These are phyloP conservation scores for Hemicrepidius hirtus DNA, from an alignment of 2,888 invertebrate genomes.

Conservation along the genomic window DNA sequence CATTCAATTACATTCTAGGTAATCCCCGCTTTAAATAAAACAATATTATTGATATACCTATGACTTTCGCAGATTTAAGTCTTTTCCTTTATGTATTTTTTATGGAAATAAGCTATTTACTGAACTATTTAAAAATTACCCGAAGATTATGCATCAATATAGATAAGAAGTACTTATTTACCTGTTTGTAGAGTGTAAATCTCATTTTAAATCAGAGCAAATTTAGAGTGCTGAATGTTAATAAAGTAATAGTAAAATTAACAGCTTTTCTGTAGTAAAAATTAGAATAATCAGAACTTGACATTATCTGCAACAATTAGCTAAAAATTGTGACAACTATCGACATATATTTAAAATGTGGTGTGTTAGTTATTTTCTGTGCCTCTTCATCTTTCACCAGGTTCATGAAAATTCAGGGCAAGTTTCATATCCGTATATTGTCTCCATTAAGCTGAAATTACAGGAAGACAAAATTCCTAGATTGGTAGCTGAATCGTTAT, in stretches of 20 bases:
- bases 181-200: background rate
- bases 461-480: conserved; percentile 48
- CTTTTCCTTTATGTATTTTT: too few relatives aligned
- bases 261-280: background rate
- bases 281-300: too few relatives aligned
- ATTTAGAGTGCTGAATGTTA: background rate
- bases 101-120: too few relatives aligned
- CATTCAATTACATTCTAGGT: background rate
- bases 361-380: background rate
- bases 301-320: too few relatives aligned
- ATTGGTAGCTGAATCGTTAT: conserved; percentile 48
- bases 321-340: too few relatives aligned
- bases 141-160: background rate
- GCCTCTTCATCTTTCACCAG: conserved; percentile 1
- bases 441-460: conserved; percentile 43
- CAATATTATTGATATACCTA: background rate
- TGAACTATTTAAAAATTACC: too few relatives aligned
- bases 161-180: conserved; percentile 1
- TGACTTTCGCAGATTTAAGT: background rate
- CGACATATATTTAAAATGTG: conserved; percentile 12
- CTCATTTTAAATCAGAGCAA: background rate
- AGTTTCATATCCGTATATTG: conserved; percentile 39
- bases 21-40: background rate
- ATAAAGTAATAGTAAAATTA: background rate
- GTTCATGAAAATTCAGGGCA: conserved; percentile 14